These are phyloP conservation scores for Otocyon megalotis DNA, from an alignment of 2,113 vertebrate genomes.

Conservation along the genomic window DNA sequence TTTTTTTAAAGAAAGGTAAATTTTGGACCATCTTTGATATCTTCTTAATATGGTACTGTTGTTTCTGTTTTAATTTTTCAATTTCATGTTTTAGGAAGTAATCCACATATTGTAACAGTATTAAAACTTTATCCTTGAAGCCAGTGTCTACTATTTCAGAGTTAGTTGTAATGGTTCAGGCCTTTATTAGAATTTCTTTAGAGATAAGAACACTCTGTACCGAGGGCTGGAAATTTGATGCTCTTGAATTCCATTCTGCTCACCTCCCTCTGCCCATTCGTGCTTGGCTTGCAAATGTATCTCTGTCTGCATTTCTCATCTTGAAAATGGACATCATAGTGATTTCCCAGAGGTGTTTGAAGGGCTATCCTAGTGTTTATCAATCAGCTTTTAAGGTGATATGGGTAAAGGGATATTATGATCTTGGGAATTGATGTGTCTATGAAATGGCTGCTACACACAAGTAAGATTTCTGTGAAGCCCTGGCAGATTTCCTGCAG, in stretches of 20 bases:
- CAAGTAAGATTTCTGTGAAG: background rate
- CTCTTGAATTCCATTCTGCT: conserved; percentile 16
- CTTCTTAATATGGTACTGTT: background rate
- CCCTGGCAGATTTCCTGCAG: background rate
- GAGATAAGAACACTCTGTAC: conserved; percentile 41
- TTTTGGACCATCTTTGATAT: background rate
- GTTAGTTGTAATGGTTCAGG: background rate
- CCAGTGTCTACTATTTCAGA: background rate
- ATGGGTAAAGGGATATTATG: background rate
- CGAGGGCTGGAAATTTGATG: conserved; percentile 41
- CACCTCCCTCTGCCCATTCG: background rate
- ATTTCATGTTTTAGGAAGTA: conserved; percentile 28
- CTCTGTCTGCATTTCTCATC: conserved; percentile 55
- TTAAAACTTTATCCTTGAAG: conserved; percentile 26
- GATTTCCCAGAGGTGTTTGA: conserved; percentile 39
- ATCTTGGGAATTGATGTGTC: conserved; percentile 35
- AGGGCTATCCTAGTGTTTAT: conserved; percentile 2
- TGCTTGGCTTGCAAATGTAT: conserved; percentile 47
- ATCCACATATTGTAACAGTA: background rate
- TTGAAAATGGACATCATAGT: conserved; percentile 26
- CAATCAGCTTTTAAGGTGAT: conserved; percentile 51
- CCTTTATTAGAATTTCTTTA: conserved; percentile 13
- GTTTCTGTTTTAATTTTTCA: conserved; percentile 44
- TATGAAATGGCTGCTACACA: background rate
- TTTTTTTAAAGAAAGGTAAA: background rate